These are phyloP conservation scores for Oryctolagus cuniculus DNA, from an alignment of 2,113 vertebrate species.

Conservation along the genomic window mOryCun1.1 NC_091435.1:59823501-59824000, in stretches of 20 bases:
- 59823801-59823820: background rate
- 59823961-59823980: conserved; percentile 42
- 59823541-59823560: conserved; percentile 20
- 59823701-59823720: conserved; percentile 74
- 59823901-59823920: background rate
- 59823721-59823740: background rate
- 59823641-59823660: conserved; percentile 17
- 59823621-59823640: conserved; percentile 73
- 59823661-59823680: background rate
- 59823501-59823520: conserved; percentile 46
- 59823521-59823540: conserved; percentile 26
- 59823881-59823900: conserved; percentile 10
- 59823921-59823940: conserved; percentile 30
- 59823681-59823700: conserved; percentile 64
- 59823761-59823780: conserved; percentile 10
- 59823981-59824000: background rate
- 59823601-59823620: conserved; percentile 17
- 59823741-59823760: background rate
- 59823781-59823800: conserved; percentile 1
- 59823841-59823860: background rate
- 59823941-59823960: conserved; percentile 30
- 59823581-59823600: background rate
- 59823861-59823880: background rate
- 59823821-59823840: background rate
- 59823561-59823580: background rate